Base-by-base conservation (phyloP, 2,113 vertebrate genomes). In the Otis tarda region DNA sequence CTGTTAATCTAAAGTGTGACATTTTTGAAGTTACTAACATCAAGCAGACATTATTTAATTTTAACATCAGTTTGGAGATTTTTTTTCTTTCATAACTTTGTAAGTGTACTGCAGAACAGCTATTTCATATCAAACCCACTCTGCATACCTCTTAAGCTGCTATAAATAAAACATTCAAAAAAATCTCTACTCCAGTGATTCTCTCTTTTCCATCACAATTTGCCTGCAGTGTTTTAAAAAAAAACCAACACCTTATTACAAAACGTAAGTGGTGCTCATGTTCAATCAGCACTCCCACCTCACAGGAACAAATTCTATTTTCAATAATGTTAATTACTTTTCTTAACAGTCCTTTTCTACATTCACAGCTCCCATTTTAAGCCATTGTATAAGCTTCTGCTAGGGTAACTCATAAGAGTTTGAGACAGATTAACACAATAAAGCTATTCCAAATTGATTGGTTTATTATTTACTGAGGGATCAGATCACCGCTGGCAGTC, bases 221-320 rank as follows among this genome's bases (percentile, higher is more conserved):
- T 3, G 10, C 76, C 49, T 60, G 67, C 7, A 9, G 50, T 71
- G 20, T 87, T 92, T 80, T 85, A 68, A 65, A 64, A 52, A 52
- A 30, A 25, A 75, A 33, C 18, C 73, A 43, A 15, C 41, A 43
- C 41, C 41, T 43, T 76, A 69, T 81, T 71, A 45, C 52, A 87
- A 41, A 93, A 87, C 30, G 18, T 52, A 81, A 89, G 65, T 30
- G 28, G 53, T 87, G 65, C 31, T 83, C 41, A 31, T 73, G 71
- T 55, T 93, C 77, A 88, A 41, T 89, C 77, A 67, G 57, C 74
- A 80, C 90, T 93, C 94, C 83, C 80, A 93, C 91, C 70, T 89
- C 74, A 47, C 88, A 91, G 80, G 86, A 96, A 83, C 80, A 87
- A 82, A 49, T 59, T 64, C 83, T 89, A 39, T 92, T 95, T 93